Evolutionary conservation across 2,888 invertebrate species (phyloP), one percentile per base, ranked within the genome.

Genomic region (Lamproptera curius): DNA sequence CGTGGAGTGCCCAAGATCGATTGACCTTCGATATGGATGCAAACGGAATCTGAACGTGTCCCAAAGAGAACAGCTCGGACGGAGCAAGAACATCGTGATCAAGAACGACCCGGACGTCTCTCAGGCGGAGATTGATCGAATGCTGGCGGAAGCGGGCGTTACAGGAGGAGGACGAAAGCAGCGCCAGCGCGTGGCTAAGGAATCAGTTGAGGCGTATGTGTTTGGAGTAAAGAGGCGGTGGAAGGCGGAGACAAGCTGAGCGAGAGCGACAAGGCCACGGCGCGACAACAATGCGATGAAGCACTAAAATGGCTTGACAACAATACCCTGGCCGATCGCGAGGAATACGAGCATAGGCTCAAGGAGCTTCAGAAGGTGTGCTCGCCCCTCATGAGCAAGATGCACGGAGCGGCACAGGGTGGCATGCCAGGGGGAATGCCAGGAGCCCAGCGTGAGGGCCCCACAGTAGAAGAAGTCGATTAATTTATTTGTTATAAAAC

Each of bases 1-100:
- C 86, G 92, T 26, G 92, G 92, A 20, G 89, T 92, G 0, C 92
- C 92, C 0, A 89, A 92, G 67, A 91, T 92, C 55, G 92, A 91
- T 52, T 92, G 16, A 92, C 93, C 14, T 94, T 94, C 68, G 93
- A 94, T 64, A 71, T 94, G 54, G 94, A 94, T 65, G 93, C 93
- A 9, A 40, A 40, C 31, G 40, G 40, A 10, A 40, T 40, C 72
- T 94, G 55, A 94, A 94, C 66, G 95, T 95, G 0, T 90, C 92
- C 0, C n/a, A 89, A 90, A 51, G 89, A 90, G 41, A 87, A 86
- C 65, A 82, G 88, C 51, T 83, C 88, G 1, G 90, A 85, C 92
- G 91, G 54, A 89, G 89, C 15, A 91, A 90, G 67, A 91, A 91
- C 61, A 93, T 94, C 54, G 91, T 91, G 20, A 94, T 94, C 52